Evolutionary conservation across 30 jellyfish, hydroid and myxozoan species (phyloP).

Genomic region (Aurelia sp.): DNA sequence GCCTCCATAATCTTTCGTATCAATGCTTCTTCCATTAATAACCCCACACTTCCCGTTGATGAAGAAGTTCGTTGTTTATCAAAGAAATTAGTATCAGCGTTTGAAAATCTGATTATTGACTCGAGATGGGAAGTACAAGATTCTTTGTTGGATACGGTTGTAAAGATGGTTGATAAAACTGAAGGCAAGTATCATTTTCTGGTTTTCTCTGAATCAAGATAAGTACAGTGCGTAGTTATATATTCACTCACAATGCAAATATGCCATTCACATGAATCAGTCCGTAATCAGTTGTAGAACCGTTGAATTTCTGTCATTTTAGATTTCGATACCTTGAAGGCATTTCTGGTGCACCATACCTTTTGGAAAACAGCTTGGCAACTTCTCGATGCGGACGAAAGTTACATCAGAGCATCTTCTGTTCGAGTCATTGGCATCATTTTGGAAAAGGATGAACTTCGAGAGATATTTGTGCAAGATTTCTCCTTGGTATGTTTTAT

Average conservation of each 20-base stretch:
- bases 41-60: background rate
- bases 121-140: constrained; percentile 52
- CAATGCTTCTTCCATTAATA: background rate
- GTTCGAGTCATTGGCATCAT: constrained; percentile 41
- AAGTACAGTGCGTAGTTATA: no score
- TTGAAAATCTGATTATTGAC: constrained; percentile 26
- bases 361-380: constrained; percentile 45
- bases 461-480: background rate
- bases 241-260: no score
- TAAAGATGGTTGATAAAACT: background rate
- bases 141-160: constrained; percentile 26
- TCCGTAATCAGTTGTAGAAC: background rate
- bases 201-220: background rate
- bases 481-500: constrained; percentile 24
- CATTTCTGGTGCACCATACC: constrained; percentile 7
- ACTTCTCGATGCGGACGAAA: constrained; percentile 56
- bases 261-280: background rate
- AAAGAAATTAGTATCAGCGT: background rate
- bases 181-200: background rate
- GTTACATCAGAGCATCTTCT: constrained; percentile 63
- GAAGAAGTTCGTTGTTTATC: background rate
- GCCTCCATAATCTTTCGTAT: no score
- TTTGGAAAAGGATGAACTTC: constrained; percentile 11
- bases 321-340: constrained; percentile 6
- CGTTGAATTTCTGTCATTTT: background rate